Percentiles rank a stretch among this genome's conserved stretches.
phyloP scores from a whole-genome alignment of 2,888 invertebrate species.

The Ornithoptera priamus region DNA sequence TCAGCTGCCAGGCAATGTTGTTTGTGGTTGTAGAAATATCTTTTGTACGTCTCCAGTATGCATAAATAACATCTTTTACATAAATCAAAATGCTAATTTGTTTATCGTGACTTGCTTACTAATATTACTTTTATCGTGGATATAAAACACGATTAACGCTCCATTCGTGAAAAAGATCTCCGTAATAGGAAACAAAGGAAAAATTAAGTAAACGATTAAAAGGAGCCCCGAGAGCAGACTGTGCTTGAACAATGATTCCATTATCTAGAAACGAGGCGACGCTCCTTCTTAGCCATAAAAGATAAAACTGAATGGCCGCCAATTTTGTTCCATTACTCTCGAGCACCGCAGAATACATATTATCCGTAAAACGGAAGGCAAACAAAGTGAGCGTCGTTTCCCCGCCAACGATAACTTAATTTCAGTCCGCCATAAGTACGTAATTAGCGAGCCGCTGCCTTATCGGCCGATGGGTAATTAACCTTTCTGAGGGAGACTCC shows the following conservation, averaged over 20 bases:
- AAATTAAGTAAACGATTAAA: constrained; percentile 75
- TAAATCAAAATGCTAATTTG: constrained; percentile 36
- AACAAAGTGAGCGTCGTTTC: constrained; percentile 78
- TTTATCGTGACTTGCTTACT: constrained; percentile 15
- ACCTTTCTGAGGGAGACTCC: constrained; percentile 64
- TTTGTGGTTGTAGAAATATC: constrained; percentile 58
- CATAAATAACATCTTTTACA: constrained; percentile 35
- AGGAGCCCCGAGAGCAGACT: constrained; percentile 55
- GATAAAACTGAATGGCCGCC: constrained; percentile 74
- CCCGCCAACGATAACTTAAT: constrained; percentile 79
- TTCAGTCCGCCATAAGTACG: constrained; percentile 80
- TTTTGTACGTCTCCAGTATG: constrained; percentile 39
- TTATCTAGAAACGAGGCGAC: constrained; percentile 58
- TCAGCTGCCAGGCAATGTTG: constrained; percentile 73
- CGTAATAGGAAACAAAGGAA: constrained; percentile 57
- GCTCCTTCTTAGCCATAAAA: constrained; percentile 61
- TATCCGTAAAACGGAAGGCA: constrained; percentile 78
- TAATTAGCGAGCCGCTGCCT: constrained; percentile 80
- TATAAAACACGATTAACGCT: constrained; percentile 37
- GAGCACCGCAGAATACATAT: constrained; percentile 69
- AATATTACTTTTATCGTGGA: constrained; percentile 28
- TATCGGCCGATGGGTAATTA: constrained; percentile 79
- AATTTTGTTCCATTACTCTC: constrained; percentile 77
- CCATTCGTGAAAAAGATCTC: constrained; percentile 37
- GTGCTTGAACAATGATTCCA: constrained; percentile 71